Evolutionary conservation across 2,888 invertebrate genomes (phyloP), one percentile per base, ranked within the genome.

Genomic region (Cylindroiulus punctatus): DNA sequence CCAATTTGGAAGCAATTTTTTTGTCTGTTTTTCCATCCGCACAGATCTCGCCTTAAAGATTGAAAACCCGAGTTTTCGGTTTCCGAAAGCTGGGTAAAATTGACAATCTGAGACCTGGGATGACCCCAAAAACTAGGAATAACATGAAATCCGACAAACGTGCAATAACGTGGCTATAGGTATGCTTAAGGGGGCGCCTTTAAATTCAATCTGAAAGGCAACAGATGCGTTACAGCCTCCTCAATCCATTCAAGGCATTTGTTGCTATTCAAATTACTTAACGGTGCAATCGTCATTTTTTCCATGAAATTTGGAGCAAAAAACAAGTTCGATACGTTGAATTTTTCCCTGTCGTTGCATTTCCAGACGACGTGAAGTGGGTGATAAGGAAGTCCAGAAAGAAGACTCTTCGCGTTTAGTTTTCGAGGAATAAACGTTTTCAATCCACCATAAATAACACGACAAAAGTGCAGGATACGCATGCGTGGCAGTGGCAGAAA

Each of bases 301-400:
- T n/a, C n/a, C n/a, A 4, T 47, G 36, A 36, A 7, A 36, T 36
- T 36, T 36, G 36, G 36, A 7, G 36, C 3, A 7, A 7, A 36
- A 36, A 36, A 36, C n/a, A n/a, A n/a, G n/a, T 36, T 36, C 36
- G 36, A 36, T 36, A 36, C 44, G 52, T 52, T n/a, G 52, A 52
- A n/a, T n/a, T 52, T 52, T 52, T n/a, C 52, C 52, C 2, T 52
- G 12, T 52, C n/a, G 52, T 3, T 5, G 52, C 52, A n/a, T n/a
- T 52, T 52, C 14, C 52, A 52, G 52, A 52, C 52, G 52, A 52
- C n/a, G 52, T 52, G n/a, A 52, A 52, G 52, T 52, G 52, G 10
- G 52, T 52, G 52, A 52, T 52, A 52, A 52, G 52, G n/a, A 52
- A 52, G 52, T 52, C 52, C 52, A 52, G n/a, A n/a, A 52, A 52